Conservation (phyloP, 2,113 vertebrate species). For the Solea solea region DNA sequence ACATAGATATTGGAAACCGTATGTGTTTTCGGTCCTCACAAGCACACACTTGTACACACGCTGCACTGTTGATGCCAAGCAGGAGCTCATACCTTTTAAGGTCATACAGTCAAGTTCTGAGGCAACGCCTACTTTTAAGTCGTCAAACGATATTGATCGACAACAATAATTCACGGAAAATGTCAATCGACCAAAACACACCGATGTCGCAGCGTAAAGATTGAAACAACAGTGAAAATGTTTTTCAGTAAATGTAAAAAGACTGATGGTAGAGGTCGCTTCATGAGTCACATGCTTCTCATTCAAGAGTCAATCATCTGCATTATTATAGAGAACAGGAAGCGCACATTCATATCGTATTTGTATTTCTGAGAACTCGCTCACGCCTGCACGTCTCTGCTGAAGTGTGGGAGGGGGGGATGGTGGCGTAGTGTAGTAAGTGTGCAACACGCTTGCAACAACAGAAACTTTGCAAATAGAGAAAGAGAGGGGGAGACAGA, state of each 20-base stretch:
- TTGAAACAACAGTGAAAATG: too few species aligned
- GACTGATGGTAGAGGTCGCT: too few species aligned
- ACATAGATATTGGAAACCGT: too few species aligned
- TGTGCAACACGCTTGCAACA: constrained; percentile 72
- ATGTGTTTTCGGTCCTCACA: neutral
- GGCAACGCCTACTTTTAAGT: constrained; percentile 41
- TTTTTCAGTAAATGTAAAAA: too few species aligned
- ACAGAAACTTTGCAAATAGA: constrained; percentile 73
- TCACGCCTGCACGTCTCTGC: constrained; percentile 42
- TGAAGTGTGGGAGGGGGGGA: constrained; percentile 49
- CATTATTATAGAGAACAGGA: constrained; percentile 43
- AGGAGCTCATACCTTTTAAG: constrained; percentile 66
- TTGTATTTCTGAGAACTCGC: constrained; percentile 64
- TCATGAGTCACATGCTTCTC: too few species aligned
- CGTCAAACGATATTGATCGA: constrained; percentile 26
- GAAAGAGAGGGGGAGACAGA: constrained; percentile 14
- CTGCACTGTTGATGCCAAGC: constrained; percentile 24
- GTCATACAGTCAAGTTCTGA: constrained; percentile 45
- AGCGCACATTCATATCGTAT: constrained; percentile 30
- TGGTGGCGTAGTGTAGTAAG: constrained; percentile 50
- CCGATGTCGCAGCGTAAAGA: too few species aligned
- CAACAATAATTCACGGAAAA: constrained; percentile 13
- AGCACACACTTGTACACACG: constrained; percentile 17
- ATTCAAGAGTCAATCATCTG: neutral
- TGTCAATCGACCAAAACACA: too few species aligned